phyloP scores from a whole-genome alignment of 2,113 vertebrate genomes.

The Gopherus evgoodei region DNA sequence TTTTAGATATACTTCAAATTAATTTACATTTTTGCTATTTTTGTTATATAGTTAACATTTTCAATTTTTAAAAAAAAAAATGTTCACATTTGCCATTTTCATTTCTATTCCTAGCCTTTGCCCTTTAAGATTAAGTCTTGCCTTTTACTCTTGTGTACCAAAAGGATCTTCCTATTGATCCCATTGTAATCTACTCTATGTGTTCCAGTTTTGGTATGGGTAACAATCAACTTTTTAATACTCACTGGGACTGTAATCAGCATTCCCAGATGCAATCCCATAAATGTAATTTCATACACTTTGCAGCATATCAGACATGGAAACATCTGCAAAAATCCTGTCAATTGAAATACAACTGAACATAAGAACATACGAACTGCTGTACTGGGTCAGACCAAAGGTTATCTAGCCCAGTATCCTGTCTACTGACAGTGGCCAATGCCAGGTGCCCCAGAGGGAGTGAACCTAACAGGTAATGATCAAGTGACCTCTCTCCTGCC shows the following conservation, averaged over 20 bases:
- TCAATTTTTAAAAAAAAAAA: fast-evolving
- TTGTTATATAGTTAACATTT: conserved; percentile 2
- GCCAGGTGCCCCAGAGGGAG: no score
- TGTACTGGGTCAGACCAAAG: no score
- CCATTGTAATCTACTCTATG: background rate
- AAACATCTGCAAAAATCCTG: background rate
- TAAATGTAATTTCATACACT: background rate
- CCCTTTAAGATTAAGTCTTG: background rate
- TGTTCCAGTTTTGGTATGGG: background rate
- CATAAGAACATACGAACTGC: no score
- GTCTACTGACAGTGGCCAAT: no score
- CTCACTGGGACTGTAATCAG: background rate
- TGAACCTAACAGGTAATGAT: no score
- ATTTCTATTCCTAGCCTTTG: background rate
- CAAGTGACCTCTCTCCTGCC: no score
- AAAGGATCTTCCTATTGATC: fast-evolving
- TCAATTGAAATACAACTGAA: background rate
- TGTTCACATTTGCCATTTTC: conserved; percentile 2
- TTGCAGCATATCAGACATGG: background rate
- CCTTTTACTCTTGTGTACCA: background rate
- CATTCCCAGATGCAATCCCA: background rate
- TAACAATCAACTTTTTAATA: background rate
- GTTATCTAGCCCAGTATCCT: no score
- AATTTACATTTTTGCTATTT: background rate
- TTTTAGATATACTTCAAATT: background rate